Conservation (phyloP, 2,888 invertebrate species). For the Apotomis capreana region DNA sequence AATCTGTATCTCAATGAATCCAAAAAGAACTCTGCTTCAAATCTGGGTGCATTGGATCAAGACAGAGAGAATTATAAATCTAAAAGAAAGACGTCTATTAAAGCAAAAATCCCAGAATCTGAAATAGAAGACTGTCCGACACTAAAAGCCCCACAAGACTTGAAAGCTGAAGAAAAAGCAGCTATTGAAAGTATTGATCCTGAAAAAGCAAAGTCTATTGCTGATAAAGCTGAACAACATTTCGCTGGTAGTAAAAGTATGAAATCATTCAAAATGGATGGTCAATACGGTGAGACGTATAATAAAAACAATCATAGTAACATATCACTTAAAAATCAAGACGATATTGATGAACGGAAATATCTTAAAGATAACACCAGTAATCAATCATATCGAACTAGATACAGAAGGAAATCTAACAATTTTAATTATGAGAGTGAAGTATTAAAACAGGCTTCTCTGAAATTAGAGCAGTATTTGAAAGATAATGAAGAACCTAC, state of each 20-base stretch:
- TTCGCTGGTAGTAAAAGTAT: constrained; percentile 67
- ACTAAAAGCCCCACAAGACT: constrained; percentile 78
- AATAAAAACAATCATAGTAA: constrained; percentile 73
- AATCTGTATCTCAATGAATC: constrained; percentile 76
- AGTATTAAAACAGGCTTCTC: constrained; percentile 81
- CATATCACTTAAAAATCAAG: constrained; percentile 68
- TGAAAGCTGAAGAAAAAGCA: constrained; percentile 79
- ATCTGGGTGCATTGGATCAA: constrained; percentile 66
- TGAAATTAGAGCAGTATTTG: constrained; percentile 79
- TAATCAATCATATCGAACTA: constrained; percentile 70
- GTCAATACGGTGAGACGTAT: constrained; percentile 72
- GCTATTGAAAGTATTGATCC: constrained; percentile 74
- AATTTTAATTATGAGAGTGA: constrained; percentile 85
- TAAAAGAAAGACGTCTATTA: constrained; percentile 72
- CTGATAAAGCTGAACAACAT: constrained; percentile 70
- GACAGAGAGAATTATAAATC: constrained; percentile 69
- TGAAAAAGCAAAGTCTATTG: constrained; percentile 68
- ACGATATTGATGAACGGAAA: constrained; percentile 73
- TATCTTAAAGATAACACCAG: constrained; percentile 77
- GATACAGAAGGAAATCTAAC: constrained; percentile 75
- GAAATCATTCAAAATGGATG: constrained; percentile 75
- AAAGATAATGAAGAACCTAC: constrained; percentile 66
- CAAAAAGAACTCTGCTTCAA: constrained; percentile 74
- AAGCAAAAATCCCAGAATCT: constrained; percentile 75
- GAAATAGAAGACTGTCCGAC: constrained; percentile 81